Evolutionary conservation across 1,140 invertebrate species (phyloP).

Genomic region (Meloidogyne floridensis): DNA sequence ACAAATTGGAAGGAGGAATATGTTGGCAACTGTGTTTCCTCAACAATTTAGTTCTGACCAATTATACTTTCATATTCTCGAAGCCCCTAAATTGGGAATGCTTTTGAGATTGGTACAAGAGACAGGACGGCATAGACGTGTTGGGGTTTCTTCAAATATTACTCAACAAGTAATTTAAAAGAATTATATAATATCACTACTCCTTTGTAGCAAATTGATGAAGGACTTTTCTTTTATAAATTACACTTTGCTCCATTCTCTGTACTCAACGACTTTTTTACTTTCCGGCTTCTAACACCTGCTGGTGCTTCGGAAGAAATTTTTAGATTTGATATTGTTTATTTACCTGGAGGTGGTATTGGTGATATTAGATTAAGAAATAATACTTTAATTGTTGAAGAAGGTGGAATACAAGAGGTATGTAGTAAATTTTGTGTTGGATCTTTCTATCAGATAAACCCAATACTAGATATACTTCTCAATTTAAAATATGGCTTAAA

Average conservation of each 20-base stretch:
- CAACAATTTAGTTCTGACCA: slow-evolving; percentile 50
- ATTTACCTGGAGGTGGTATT: slow-evolving; percentile 54
- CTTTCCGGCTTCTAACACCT: slow-evolving; percentile 59
- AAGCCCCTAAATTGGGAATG: slow-evolving; percentile 64
- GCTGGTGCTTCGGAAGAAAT: slow-evolving; percentile 56
- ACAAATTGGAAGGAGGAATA: slow-evolving; percentile 42
- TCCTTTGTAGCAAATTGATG: slow-evolving; percentile 56
- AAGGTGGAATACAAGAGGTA: slow-evolving; percentile 53
- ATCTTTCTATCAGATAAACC: too few species aligned
- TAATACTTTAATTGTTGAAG: slow-evolving; percentile 59
- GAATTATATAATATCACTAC: neutral
- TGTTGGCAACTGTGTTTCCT: slow-evolving; percentile 63
- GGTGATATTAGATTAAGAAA: slow-evolving; percentile 58
- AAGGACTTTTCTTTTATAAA: slow-evolving; percentile 54
- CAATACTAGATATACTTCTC: too few species aligned
- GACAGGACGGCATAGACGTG: slow-evolving; percentile 45
- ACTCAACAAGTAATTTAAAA: slow-evolving; percentile 55
- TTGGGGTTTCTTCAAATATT: slow-evolving; percentile 65
- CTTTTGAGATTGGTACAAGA: slow-evolving; percentile 48
- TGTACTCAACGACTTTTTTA: slow-evolving; percentile 64
- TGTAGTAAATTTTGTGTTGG: too few species aligned
- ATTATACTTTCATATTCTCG: slow-evolving; percentile 60
- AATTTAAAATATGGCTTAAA: too few species aligned
- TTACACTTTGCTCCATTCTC: slow-evolving; percentile 62
- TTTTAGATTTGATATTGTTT: slow-evolving; percentile 59